phyloP scores from a whole-genome alignment of 2,888 invertebrate genomes.

The Lithophane socia region DNA sequence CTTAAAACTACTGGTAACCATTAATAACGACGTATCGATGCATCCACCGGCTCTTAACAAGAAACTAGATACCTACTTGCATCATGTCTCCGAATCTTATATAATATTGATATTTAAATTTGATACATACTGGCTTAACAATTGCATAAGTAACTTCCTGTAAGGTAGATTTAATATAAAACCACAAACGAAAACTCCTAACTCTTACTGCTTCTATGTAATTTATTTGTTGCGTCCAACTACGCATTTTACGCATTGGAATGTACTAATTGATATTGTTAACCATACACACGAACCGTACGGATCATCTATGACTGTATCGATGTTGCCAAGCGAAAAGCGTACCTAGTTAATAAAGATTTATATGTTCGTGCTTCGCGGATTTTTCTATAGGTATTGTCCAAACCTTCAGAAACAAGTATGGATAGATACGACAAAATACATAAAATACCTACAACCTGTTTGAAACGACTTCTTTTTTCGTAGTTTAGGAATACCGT shows the following conservation, averaged over 20 bases:
- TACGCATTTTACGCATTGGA: constrained; percentile 36
- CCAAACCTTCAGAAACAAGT: constrained; percentile 12
- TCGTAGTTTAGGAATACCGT: not conserved
- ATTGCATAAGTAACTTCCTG: constrained; percentile 57
- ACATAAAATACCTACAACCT: not conserved
- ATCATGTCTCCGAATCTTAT: constrained; percentile 54
- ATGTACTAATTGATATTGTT: constrained; percentile 38
- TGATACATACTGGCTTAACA: constrained; percentile 66
- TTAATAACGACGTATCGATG: constrained; percentile 76
- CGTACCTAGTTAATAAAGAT: not conserved
- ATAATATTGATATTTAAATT: constrained; percentile 54
- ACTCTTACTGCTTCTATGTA: constrained; percentile 12
- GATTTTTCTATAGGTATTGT: not conserved
- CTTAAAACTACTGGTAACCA: constrained; percentile 89
- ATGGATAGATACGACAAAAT: constrained; percentile 8
- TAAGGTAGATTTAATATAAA: constrained; percentile 40
- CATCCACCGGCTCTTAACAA: constrained; percentile 73
- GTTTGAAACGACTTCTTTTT: constrained; percentile 4
- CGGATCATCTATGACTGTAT: constrained; percentile 3
- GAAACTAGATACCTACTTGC: constrained; percentile 68
- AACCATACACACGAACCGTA: constrained; percentile 17
- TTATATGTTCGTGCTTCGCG: constrained; percentile 1
- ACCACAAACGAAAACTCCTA: constrained; percentile 28
- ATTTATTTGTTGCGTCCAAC: constrained; percentile 24
- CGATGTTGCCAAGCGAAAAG: constrained; percentile 25